phyloP scores from a whole-genome alignment of 2,797 vertebrate genomes.

The Gobio occitaniae region DNA sequence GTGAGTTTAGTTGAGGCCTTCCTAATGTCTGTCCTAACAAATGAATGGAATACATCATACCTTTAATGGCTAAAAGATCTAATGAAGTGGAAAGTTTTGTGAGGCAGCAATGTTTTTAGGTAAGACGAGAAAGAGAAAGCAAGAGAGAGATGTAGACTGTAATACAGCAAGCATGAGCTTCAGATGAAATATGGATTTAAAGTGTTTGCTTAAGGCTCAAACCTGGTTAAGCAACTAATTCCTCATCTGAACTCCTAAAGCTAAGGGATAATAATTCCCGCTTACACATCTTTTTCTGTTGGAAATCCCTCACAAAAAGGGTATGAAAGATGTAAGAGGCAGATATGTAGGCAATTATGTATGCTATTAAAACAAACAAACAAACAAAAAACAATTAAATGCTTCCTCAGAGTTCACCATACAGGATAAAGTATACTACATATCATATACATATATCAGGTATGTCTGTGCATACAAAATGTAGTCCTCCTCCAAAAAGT shows the following conservation, averaged over 20 bases:
- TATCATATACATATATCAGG: not conserved
- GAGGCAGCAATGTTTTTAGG: not conserved
- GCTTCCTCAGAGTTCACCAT: not conserved
- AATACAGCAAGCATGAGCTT: constrained; percentile 5
- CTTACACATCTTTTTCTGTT: constrained; percentile 73
- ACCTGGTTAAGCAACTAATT: constrained; percentile 67
- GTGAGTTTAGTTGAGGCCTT: constrained; percentile 26
- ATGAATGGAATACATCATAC: constrained; percentile 23
- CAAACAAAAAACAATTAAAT: not conserved
- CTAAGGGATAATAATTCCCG: constrained; percentile 62
- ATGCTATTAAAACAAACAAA: not conserved
- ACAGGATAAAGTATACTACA: not conserved
- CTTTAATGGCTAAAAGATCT: constrained; percentile 7
- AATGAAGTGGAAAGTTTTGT: constrained; percentile 27
- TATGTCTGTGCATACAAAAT: not conserved
- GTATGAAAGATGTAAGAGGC: constrained; percentile 20
- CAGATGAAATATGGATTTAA: constrained; percentile 54
- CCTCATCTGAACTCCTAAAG: constrained; percentile 71
- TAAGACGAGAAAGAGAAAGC: not conserved
- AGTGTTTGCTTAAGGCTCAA: constrained; percentile 52
- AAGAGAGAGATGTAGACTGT: not conserved
- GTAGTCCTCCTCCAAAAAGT: no score
- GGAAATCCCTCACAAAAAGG: constrained; percentile 47
- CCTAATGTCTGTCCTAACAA: not conserved
- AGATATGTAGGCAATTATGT: constrained; percentile 15